A percentile compares a stretch with the other conserved stretches of the same genome.
Conservation (phyloP, 2,113 vertebrate genomes). For the Erpornis zantholeuca region DNA sequence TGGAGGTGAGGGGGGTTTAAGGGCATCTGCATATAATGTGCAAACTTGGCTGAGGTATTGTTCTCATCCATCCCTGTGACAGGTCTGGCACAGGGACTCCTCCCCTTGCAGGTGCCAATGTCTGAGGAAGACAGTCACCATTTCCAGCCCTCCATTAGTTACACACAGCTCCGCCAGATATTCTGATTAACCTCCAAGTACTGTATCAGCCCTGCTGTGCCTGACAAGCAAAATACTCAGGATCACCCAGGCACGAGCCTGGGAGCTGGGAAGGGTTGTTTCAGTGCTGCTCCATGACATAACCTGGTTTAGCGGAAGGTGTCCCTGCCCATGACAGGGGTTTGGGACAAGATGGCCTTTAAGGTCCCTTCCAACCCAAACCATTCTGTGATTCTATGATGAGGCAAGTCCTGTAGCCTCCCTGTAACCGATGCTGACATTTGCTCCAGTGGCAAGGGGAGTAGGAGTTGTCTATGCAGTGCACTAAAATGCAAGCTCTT, state of each 20-base stretch:
- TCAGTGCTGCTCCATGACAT: not conserved
- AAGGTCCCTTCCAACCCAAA: not conserved
- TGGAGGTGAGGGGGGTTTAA: not conserved
- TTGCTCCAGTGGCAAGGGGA: not conserved
- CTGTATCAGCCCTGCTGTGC: not conserved
- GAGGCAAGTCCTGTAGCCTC: not conserved
- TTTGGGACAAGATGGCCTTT: not conserved
- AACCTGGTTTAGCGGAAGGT: not conserved
- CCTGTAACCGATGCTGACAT: not conserved
- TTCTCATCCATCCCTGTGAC: not conserved
- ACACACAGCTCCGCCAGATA: not conserved
- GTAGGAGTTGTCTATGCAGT: rapidly evolving
- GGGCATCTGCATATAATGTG: not conserved
- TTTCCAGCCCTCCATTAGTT: not conserved
- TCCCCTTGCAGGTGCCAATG: not conserved
- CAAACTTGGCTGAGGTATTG: not conserved
- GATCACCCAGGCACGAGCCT: not conserved
- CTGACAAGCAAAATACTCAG: not conserved
- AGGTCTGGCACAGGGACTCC: not conserved
- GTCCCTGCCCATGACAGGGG: not conserved
- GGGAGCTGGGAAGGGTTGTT: not conserved
- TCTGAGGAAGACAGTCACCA: not conserved
- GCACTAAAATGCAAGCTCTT: not conserved
- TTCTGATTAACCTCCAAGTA: not conserved
- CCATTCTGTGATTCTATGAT: not conserved